Evolutionary conservation across 30 jellyfish, hydroid and myxozoan species (phyloP).

Genomic region (Sanderia malayensis): DNA sequence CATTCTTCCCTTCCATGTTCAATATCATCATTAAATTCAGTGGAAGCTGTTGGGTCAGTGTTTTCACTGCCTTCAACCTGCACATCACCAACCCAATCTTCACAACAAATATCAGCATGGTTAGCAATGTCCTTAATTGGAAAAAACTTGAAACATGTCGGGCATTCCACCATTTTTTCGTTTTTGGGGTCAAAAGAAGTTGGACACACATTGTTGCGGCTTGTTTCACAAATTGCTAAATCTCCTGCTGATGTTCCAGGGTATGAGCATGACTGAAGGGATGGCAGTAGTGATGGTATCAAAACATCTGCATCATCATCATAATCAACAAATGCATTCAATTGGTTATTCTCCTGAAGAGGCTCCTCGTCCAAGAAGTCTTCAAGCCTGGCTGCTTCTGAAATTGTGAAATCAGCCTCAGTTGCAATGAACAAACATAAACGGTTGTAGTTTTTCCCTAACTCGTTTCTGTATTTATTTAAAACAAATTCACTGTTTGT

Average conservation of each 20-base stretch:
- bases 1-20: neutral
- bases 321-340: neutral
- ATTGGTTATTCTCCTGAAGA: neutral
- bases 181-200: neutral
- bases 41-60: neutral
- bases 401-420: neutral
- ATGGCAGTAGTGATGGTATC: conserved; percentile 5
- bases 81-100: neutral
- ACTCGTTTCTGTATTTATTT: neutral
- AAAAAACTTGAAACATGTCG: neutral
- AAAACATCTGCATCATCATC: neutral
- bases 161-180: conserved; percentile 3
- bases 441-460: neutral
- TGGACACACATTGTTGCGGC: neutral
- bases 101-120: neutral
- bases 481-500: neutral
- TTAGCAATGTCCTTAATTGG: neutral
- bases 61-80: neutral
- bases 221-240: neutral
- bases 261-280: neutral
- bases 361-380: neutral
- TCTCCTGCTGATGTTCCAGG: too few relatives aligned
- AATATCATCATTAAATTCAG: neutral
- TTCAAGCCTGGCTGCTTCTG: neutral
- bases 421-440: neutral